Conservation (phyloP, 2,113 vertebrate species). For the Jacana jacana region DNA sequence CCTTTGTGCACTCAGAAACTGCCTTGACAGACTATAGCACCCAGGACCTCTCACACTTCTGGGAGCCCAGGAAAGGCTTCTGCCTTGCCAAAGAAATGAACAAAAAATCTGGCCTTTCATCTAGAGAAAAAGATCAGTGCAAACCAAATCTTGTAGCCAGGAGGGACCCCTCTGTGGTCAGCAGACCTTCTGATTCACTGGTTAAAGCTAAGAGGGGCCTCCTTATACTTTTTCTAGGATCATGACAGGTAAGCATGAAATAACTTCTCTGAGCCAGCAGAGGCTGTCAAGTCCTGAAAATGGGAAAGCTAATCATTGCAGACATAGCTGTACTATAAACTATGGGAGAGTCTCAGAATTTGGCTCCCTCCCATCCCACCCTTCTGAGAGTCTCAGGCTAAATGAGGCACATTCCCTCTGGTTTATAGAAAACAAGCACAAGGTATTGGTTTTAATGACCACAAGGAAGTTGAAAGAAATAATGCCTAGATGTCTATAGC, state of each 20-base stretch:
- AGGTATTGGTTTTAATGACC: background rate
- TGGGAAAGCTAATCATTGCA: background rate
- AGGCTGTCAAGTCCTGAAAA: background rate
- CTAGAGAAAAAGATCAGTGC: background rate
- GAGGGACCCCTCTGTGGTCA: background rate
- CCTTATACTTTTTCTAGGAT: background rate
- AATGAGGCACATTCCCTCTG: background rate
- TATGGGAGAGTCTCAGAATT: rapidly evolving
- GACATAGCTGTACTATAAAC: background rate
- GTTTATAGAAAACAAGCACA: background rate
- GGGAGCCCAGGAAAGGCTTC: background rate
- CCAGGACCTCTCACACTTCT: background rate
- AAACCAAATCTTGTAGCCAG: background rate
- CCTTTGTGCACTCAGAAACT: background rate
- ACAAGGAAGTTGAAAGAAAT: background rate
- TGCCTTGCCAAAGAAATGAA: background rate
- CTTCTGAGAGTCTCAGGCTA: background rate
- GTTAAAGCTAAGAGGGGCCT: background rate
- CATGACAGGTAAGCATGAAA: background rate
- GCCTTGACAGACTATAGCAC: background rate
- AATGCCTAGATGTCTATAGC: background rate
- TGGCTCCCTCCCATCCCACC: background rate
- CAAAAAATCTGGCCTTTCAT: background rate
- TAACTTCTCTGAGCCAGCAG: background rate
- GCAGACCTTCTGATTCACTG: background rate